phyloP scores from a whole-genome alignment of 2,113 vertebrate species.

The Meleagris gallopavo region DNA sequence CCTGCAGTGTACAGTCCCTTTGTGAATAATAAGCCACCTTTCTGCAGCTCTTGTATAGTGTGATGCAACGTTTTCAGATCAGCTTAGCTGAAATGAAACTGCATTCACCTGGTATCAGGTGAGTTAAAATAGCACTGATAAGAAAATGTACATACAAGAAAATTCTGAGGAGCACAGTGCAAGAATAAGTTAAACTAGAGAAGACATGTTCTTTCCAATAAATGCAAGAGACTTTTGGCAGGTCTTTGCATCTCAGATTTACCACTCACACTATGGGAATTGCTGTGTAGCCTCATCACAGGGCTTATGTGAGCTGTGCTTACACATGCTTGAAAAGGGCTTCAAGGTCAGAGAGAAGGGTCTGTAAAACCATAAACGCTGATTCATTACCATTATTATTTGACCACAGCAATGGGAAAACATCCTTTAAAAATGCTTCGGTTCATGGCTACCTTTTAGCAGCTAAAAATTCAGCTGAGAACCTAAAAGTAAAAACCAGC shows the following conservation, averaged over 20 bases:
- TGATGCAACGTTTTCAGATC: background rate
- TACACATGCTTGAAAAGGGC: constrained; percentile 39
- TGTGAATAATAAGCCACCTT: constrained; percentile 27
- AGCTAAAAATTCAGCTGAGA: background rate
- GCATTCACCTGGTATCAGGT: background rate
- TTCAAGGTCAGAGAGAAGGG: constrained; percentile 10
- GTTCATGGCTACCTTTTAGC: background rate
- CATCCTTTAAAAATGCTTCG: constrained; percentile 10
- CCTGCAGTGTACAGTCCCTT: constrained; percentile 7
- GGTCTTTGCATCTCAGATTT: constrained; percentile 10
- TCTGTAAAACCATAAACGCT: constrained; percentile 42
- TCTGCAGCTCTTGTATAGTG: background rate
- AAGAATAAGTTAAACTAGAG: background rate
- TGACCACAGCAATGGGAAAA: constrained; percentile 35
- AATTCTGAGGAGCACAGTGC: background rate
- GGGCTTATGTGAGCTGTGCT: background rate
- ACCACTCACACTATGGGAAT: background rate
- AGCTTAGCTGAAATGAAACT: background rate
- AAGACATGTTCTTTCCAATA: background rate
- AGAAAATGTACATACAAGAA: background rate
- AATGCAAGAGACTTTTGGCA: constrained; percentile 1
- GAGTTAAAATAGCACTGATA: background rate
- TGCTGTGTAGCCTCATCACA: background rate
- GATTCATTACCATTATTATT: background rate
- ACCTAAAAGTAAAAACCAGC: background rate